A percentile compares a stretch with the other conserved stretches of the same genome.
phyloP scores from a whole-genome alignment of 2,113 vertebrate genomes.

The Anarrhichthys ocellatus region DNA sequence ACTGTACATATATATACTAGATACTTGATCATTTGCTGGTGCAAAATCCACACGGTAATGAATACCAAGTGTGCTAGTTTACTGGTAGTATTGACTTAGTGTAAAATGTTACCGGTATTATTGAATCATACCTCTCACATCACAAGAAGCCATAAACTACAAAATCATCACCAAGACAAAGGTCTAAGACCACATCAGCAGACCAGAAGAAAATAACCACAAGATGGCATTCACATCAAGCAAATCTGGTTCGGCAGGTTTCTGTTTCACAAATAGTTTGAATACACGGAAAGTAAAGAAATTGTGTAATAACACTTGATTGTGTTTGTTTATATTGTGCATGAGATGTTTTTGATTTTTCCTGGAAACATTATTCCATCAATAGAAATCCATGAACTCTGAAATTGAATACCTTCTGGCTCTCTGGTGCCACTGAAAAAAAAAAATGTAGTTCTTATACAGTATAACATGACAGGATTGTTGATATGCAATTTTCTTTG shows the following conservation, averaged over 20 bases:
- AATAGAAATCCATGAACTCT: not conserved
- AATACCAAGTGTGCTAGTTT: not conserved
- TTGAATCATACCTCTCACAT: not conserved
- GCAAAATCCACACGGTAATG: not conserved
- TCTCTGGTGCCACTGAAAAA: not conserved
- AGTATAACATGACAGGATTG: not conserved
- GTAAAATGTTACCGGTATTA: not conserved
- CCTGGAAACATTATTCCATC: not conserved
- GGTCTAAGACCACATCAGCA: not conserved
- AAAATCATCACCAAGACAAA: not conserved
- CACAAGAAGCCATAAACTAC: not conserved
- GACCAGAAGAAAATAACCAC: slow-evolving; percentile 7
- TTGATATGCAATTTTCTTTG: not conserved
- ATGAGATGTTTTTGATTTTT: not conserved
- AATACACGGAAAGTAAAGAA: too few species aligned
- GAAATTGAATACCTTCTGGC: not conserved
- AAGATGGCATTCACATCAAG: slow-evolving; percentile 17
- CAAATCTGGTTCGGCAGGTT: not conserved
- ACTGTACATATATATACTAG: too few species aligned
- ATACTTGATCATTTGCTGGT: not conserved
- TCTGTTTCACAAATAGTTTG: not conserved
- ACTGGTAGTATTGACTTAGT: not conserved
- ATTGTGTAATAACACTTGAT: not conserved
- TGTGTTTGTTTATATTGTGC: not conserved
- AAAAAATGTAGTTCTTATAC: not conserved